Base-by-base conservation (phyloP, 2,797 vertebrate species). In the Spinibarbus caldwelli region DNA sequence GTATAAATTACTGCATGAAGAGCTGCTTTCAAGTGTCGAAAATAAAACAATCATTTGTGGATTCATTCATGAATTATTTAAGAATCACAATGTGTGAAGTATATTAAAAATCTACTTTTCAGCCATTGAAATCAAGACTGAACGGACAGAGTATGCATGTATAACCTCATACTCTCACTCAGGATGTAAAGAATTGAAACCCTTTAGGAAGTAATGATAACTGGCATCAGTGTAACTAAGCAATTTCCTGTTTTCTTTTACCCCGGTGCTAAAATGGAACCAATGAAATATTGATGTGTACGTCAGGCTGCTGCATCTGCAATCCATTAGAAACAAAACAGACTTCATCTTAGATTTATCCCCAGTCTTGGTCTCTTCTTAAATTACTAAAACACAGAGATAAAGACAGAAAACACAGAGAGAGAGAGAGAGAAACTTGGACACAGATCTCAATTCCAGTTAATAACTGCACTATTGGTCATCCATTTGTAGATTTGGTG, bases 221-320 rank as follows among this genome's bases (percentile, higher is more conserved):
- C 87, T 87, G 82, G 67, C 89, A 89, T 92, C 87, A 90, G 91
- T 93, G 91, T 15, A 49, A n/a, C n/a, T n/a, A n/a, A 93, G 93
- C 90, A 89, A 91, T 86, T 91, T 94, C 94, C 92, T 92, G 90
- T 93, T 90, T 70, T 71, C 86, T 90, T 83, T 68, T 17, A 88
- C 43, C 80, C 86, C 67, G 34, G 84, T 85, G 89, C 92, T 94
- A 93, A 95, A 94, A 93, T 85, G 75, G 89, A 92, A 88, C 85
- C 78, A 86, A 86, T 95, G 89, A 95, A 96, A 95, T 95, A 95
- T 95, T 95, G 91, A 95, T 95, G 94, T 86, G 68, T 86, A 89
- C 90, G 91, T 93, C 93, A 92, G 92, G 91, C 90, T 91, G 86
- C 90, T 90, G 91, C 89, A 83, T 92, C 88, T 91, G 84, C 90